Base-by-base conservation (phyloP, 2,888 invertebrate species). In the Lycia hirtaria region DNA sequence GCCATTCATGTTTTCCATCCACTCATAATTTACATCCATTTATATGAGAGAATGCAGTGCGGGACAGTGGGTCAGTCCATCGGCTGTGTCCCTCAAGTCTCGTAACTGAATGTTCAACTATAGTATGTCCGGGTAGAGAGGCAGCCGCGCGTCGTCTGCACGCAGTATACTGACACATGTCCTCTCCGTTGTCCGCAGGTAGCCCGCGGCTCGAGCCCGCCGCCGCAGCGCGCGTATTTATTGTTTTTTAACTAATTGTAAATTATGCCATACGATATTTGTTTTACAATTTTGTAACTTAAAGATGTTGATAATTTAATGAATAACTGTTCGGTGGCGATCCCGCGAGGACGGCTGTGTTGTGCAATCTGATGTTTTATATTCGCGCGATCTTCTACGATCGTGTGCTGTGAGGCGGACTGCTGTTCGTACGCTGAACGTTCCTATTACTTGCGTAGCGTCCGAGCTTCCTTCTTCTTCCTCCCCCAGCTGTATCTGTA, bases 201-300 rank as follows among this genome's bases (percentile, higher is more conserved):
- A 45, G 45, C 28, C 24, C 7, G 47, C 40, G 5, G 44, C n/a
- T 7, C 9, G 12, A 52, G 12, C 48, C 33, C 53, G 59, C 33
- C 32, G 44, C 55, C 57, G 62, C 51, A 60, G 60, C 64, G 58
- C 15, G 80, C 80, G 80, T 85, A 84, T 85, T 85, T 88, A 85
- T 86, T 86, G 80, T 81, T 80, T 79, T 75, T 69, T 22, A 69
- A 69, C 65, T 74, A 45, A 64, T 52, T 81, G 76, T 85, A 83
- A 83, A 81, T 83, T 86, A 87, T 85, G 88, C 87, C 87, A 88
- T 88, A 88, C 59, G 55, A 74, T 74, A 71, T 81, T 40, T 81
- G 81, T 85, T 86, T 85, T 85, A 85, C 84, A 75, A 82, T 78
- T 73, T 80, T 80, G 85, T 85, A 83, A 78, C 81, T 80, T 77